These are phyloP conservation scores for Calliphora vicina DNA, from an alignment of 1,140 invertebrate species.

Conservation along the genomic window DNA sequence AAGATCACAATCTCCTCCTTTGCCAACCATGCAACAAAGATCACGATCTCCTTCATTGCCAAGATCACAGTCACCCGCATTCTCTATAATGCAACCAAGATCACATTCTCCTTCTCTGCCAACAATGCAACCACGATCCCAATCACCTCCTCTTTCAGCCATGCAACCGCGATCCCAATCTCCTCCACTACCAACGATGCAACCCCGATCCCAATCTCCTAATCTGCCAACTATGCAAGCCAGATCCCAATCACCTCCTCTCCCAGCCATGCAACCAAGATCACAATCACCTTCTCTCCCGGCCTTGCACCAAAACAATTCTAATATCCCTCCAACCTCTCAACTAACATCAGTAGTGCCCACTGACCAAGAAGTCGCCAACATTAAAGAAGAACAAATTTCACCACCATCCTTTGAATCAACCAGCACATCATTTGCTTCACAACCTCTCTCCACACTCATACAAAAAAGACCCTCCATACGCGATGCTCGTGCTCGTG, in stretches of 20 bases:
- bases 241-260: background rate
- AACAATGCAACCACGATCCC: too few relatives aligned
- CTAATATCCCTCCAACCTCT: background rate
- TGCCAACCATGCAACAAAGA: background rate
- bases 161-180: too few relatives aligned
- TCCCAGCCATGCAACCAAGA: background rate
- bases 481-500: background rate
- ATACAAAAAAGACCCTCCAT: slow-evolving; percentile 35
- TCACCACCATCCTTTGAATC: background rate
- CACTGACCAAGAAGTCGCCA: background rate
- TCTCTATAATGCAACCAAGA: background rate
- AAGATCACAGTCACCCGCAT: too few relatives aligned
- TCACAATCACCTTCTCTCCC: too few relatives aligned
- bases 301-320: background rate
- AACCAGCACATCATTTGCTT: background rate
- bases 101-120: too few relatives aligned
- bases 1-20: background rate
- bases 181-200: too few relatives aligned
- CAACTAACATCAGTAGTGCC: background rate
- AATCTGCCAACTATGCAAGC: too few relatives aligned
- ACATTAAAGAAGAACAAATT: background rate
- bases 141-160: background rate
- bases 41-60: background rate
- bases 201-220: too few relatives aligned
- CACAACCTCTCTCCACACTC: background rate